phyloP scores from a whole-genome alignment of 2,888 invertebrate genomes.

The Clivina fossor region DNA sequence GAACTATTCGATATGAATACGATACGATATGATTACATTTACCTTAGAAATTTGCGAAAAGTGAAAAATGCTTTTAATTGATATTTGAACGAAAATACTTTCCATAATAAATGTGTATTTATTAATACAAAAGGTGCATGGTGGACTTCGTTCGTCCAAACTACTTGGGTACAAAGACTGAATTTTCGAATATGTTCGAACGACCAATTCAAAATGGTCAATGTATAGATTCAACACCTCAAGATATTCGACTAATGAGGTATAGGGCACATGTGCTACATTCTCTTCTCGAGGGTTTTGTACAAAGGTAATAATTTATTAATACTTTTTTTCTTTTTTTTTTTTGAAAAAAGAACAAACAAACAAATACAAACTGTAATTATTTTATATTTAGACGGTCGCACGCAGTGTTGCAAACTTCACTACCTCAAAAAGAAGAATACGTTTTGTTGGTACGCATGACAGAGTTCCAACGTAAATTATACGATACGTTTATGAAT shows the following conservation, averaged over 20 bases:
- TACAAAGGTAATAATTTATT: conserved; percentile 71
- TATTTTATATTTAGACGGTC: conserved; percentile 65
- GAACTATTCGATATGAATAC: too few relatives aligned
- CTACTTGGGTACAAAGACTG: conserved; percentile 93
- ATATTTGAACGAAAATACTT: neutral
- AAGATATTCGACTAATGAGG: conserved; percentile 91
- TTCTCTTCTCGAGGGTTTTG: conserved; percentile 91
- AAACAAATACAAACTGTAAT: too few relatives aligned
- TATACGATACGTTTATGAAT: conserved; percentile 94
- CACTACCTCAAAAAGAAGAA: conserved; percentile 92
- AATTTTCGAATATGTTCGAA: conserved; percentile 99
- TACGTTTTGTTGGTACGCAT: conserved; percentile 87
- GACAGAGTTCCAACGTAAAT: conserved; percentile 84
- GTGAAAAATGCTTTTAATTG: too few relatives aligned
- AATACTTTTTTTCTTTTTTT: too few relatives aligned
- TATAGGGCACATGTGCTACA: conserved; percentile 95
- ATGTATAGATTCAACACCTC: conserved; percentile 94
- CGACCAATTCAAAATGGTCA: conserved; percentile 98
- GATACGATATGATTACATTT: too few relatives aligned
- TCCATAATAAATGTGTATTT: too few relatives aligned
- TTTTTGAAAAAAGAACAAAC: neutral
- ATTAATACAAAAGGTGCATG: conserved; percentile 79
- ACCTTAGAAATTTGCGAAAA: too few relatives aligned
- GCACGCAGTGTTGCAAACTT: conserved; percentile 88
- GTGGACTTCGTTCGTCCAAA: conserved; percentile 98